Percentiles rank a stretch among this genome's conserved stretches.
phyloP scores from a whole-genome alignment of 2,113 vertebrate genomes.

The Nyctibius bracteatus region DNA sequence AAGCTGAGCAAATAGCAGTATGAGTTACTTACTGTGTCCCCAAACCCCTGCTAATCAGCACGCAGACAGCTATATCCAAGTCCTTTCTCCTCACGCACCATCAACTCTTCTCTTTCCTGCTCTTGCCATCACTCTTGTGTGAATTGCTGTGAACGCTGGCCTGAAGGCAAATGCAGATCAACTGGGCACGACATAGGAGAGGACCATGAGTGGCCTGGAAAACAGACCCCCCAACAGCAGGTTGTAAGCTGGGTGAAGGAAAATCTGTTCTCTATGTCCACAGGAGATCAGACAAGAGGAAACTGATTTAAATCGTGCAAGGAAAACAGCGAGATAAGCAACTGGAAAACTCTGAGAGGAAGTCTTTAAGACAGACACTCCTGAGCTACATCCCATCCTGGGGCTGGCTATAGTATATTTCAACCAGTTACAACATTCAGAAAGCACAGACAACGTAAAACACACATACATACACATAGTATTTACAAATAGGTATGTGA shows the following conservation, averaged over 20 bases:
- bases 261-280: neutral
- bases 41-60: slow-evolving; percentile 31
- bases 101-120: neutral
- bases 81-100: neutral
- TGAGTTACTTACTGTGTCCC: neutral
- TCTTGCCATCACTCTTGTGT: neutral
- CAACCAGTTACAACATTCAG: neutral
- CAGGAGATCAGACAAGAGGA: neutral
- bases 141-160: neutral
- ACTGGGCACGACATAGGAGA: neutral
- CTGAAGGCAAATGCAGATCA: neutral
- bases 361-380: neutral
- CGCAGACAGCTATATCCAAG: neutral
- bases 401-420: neutral
- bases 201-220: neutral
- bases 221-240: neutral
- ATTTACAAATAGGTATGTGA: neutral
- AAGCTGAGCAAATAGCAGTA: slow-evolving; percentile 40
- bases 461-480: neutral
- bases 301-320: fast-evolving
- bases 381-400: neutral
- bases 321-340: neutral
- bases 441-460: neutral
- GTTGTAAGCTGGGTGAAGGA: neutral
- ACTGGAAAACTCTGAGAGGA: neutral